Conservation (phyloP, 2,113 vertebrate genomes). For the Thomomys bottae region DNA sequence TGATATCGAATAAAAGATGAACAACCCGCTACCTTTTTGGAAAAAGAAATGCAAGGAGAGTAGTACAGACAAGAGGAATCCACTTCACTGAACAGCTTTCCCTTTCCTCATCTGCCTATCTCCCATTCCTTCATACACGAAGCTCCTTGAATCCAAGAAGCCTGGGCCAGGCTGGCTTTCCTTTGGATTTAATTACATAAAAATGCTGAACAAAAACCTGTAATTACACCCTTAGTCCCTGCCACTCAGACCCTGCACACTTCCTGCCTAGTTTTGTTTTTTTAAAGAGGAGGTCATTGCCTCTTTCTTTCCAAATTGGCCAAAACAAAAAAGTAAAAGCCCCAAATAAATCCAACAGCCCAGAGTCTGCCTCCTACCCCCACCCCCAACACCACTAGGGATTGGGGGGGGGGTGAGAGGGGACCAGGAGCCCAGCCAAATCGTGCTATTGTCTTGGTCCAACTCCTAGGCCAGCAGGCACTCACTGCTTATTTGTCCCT, state of each 20-base stretch:
- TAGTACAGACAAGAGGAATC: constrained; percentile 44
- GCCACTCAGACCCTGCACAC: constrained; percentile 84
- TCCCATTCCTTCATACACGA: background rate
- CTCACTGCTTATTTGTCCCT: background rate
- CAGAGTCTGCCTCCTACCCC: background rate
- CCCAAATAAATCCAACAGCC: constrained; percentile 54
- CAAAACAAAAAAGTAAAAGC: constrained; percentile 76
- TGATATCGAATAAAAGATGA: constrained; percentile 62
- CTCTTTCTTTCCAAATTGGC: constrained; percentile 85
- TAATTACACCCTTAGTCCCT: constrained; percentile 83
- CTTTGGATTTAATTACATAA: constrained; percentile 80
- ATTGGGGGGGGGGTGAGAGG: background rate
- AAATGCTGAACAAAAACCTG: constrained; percentile 85
- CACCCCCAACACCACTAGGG: background rate
- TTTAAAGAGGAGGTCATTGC: constrained; percentile 80
- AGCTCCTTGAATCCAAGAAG: constrained; percentile 59
- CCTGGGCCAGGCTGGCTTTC: constrained; percentile 63
- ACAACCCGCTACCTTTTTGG: constrained; percentile 54
- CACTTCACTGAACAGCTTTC: constrained; percentile 46
- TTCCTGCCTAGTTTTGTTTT: constrained; percentile 82
- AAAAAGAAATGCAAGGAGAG: constrained; percentile 45
- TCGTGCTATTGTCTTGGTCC: constrained; percentile 27
- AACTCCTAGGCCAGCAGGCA: background rate
- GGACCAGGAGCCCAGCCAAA: constrained; percentile 16
- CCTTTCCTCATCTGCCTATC: constrained; percentile 38